Percentiles rank a stretch among this genome's conserved stretches.
These are phyloP conservation scores for Sminthurides bifidus DNA, from an alignment of 1,140 invertebrate genomes.

Conservation along the genomic window DNA sequence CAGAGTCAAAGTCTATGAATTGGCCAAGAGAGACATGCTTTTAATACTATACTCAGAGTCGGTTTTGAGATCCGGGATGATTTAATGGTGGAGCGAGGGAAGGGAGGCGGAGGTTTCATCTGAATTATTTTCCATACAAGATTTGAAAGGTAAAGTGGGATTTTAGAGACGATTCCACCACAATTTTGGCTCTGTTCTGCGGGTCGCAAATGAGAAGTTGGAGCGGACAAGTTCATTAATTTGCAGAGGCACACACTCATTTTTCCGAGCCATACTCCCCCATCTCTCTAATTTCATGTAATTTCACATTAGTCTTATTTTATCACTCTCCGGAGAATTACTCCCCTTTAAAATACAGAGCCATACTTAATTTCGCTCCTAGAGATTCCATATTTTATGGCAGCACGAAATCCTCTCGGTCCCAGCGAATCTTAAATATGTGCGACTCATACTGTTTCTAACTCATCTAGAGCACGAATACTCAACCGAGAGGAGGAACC, in stretches of 20 bases:
- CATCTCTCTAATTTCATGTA: constrained; percentile 15
- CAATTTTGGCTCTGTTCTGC: neutral
- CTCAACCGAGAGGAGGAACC: too few species aligned
- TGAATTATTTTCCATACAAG: too few species aligned
- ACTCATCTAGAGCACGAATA: too few species aligned
- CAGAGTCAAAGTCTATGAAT: too few species aligned
- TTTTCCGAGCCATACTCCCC: constrained; percentile 5
- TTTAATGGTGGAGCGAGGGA: too few species aligned
- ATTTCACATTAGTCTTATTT: constrained; percentile 19
- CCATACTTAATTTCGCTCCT: constrained; percentile 8
- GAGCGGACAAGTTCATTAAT: constrained; percentile 10
- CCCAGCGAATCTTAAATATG: too few species aligned
- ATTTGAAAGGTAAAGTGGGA: too few species aligned
- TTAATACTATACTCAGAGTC: neutral
- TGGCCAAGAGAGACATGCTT: too few species aligned
- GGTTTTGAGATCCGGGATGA: too few species aligned
- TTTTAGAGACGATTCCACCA: too few species aligned
- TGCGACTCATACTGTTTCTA: too few species aligned
- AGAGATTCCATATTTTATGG: constrained; percentile 13
- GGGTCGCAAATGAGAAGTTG: constrained; percentile 6
- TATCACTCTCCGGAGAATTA: constrained; percentile 12
- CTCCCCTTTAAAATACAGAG: constrained; percentile 10
- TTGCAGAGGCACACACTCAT: constrained; percentile 13
- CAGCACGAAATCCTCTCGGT: too few species aligned
- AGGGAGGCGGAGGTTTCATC: neutral